Evolutionary conservation across 2,797 vertebrate genomes (phyloP).

Genomic region (Acrocephalus scirpaceus): DNA sequence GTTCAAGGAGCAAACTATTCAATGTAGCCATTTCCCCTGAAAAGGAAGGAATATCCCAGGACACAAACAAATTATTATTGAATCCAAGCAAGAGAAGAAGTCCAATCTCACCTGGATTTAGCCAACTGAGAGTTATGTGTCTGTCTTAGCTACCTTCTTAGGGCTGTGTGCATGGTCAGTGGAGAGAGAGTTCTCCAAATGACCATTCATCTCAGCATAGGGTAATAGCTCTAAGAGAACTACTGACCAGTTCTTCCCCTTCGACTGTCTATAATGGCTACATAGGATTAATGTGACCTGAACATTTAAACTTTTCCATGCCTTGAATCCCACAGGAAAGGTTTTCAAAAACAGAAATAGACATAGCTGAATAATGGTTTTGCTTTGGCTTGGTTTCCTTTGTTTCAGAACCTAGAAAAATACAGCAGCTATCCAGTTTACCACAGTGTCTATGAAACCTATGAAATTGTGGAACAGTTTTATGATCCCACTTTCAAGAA

Average conservation of each 20-base stretch:
- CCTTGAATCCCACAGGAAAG: neutral
- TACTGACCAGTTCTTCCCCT: neutral
- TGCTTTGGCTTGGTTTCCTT: neutral
- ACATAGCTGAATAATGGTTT: neutral
- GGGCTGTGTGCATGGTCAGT: neutral
- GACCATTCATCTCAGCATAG: neutral
- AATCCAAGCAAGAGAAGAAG: neutral
- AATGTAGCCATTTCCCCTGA: neutral
- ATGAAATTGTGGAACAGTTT: slow-evolving; percentile 89
- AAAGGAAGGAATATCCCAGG: neutral
- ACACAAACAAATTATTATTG: neutral
- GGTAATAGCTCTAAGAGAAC: neutral
- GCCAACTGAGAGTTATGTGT: neutral
- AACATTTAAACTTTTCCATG: neutral
- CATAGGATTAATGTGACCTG: neutral
- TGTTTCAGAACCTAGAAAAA: slow-evolving; percentile 81
- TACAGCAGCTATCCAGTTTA: slow-evolving; percentile 93
- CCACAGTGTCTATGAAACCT: slow-evolving; percentile 95
- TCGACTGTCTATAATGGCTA: fast-evolving
- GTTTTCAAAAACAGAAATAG: neutral
- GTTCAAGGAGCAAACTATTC: neutral
- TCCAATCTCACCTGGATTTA: neutral
- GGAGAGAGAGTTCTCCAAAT: neutral
- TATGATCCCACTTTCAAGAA: slow-evolving; percentile 92
- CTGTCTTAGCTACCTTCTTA: neutral